Conservation (phyloP, 2,888 invertebrate species). For the Sabatieria punctata region DNA sequence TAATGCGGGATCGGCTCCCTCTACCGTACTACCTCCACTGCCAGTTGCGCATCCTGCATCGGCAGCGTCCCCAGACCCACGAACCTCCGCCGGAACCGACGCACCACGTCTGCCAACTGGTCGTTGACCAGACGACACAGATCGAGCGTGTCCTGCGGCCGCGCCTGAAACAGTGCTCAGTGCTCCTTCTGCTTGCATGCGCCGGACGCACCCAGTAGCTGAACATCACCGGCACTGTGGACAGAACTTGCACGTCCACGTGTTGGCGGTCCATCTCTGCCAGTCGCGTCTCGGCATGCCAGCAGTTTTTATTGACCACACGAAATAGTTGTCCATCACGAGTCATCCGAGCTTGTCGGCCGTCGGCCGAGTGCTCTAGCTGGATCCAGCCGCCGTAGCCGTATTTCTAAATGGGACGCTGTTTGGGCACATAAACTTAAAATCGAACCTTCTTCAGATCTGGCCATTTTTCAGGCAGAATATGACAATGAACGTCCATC, state of each 20-base stretch:
- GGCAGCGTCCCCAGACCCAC: slow-evolving; percentile 42
- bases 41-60: slow-evolving; percentile 39
- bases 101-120: slow-evolving; percentile 38
- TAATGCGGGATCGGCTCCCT: too few species aligned
- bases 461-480: slow-evolving; percentile 41
- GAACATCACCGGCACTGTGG: slow-evolving; percentile 45
- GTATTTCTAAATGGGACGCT: slow-evolving; percentile 31
- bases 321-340: slow-evolving; percentile 41
- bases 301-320: slow-evolving; percentile 40
- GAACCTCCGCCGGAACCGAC: slow-evolving; percentile 36
- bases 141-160: slow-evolving; percentile 39
- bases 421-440: background rate
- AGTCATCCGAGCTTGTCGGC: slow-evolving; percentile 35
- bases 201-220: slow-evolving; percentile 45
- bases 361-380: slow-evolving; percentile 27
- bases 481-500: slow-evolving; percentile 42
- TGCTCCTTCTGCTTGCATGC: too few species aligned
- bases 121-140: slow-evolving; percentile 40
- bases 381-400: slow-evolving; percentile 42
- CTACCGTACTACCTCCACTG: slow-evolving; percentile 34
- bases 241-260: slow-evolving; percentile 41
- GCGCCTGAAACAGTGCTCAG: too few species aligned
- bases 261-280: slow-evolving; percentile 40
- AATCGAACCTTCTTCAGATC: slow-evolving; percentile 37
- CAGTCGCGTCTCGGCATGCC: slow-evolving; percentile 37